A percentile compares a stretch with the other conserved stretches of the same genome.
These are phyloP conservation scores for Meleagris gallopavo DNA, from an alignment of 2,113 vertebrate genomes.

Conservation along the genomic window DNA sequence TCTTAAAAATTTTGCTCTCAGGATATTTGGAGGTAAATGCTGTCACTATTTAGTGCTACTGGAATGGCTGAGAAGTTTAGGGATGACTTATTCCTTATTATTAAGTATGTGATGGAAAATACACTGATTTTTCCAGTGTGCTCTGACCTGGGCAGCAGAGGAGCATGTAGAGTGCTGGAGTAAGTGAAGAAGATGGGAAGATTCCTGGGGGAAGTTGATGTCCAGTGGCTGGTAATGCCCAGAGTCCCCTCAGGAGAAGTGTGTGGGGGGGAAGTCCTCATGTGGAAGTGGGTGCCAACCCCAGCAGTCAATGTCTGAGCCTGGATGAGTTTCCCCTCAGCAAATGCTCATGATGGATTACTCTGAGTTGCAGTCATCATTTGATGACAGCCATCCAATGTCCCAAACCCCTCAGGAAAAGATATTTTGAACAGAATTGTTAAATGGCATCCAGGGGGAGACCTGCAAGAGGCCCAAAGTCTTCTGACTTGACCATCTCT, in stretches of 20 bases:
- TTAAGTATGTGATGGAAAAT: background rate
- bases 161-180: rapidly evolving
- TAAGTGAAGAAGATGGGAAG: background rate
- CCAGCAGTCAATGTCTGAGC: background rate
- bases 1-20: background rate
- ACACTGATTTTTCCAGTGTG: background rate
- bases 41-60: background rate
- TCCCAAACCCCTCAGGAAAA: background rate
- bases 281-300: background rate
- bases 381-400: background rate
- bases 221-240: background rate
- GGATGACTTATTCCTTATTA: background rate
- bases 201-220: background rate
- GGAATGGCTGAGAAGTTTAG: background rate
- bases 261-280: background rate
- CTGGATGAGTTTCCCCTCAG: rapidly evolving
- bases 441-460: background rate
- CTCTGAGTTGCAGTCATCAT: background rate
- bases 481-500: background rate
- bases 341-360: background rate
- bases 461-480: background rate
- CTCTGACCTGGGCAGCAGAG: background rate
- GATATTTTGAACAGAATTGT: background rate
- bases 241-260: background rate
- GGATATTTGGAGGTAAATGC: background rate